Percentiles rank a stretch among this genome's conserved stretches.
These are phyloP conservation scores for Varanus salvator DNA, from an alignment of 2,113 vertebrate species.

Conservation along the genomic window DNA sequence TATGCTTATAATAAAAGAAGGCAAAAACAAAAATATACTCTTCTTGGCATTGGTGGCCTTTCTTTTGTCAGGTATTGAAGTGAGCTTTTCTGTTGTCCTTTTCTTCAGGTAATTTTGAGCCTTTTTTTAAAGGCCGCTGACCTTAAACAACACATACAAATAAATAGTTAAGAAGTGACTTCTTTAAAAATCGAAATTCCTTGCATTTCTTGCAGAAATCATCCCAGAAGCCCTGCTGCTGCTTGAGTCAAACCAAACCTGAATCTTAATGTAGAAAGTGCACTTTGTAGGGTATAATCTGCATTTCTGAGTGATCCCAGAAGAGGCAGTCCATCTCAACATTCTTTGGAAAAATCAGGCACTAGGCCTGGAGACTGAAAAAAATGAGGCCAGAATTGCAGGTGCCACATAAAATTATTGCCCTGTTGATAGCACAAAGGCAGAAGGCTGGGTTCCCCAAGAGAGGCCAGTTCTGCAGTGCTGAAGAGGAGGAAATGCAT, in stretches of 20 bases:
- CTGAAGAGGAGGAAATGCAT: too few relatives aligned
- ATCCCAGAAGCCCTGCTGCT: background rate
- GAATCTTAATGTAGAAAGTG: background rate
- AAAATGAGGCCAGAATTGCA: background rate
- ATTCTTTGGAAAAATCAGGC: background rate
- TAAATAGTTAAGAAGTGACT: background rate
- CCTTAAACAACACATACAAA: background rate
- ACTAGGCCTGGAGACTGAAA: background rate
- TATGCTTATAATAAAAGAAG: slow-evolving; percentile 27
- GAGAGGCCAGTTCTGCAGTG: too few relatives aligned
- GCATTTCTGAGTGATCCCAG: background rate
- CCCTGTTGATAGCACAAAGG: background rate
- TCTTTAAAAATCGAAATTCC: background rate
- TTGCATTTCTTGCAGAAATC: background rate
- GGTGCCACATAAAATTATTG: background rate
- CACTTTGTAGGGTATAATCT: background rate
- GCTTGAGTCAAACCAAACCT: background rate
- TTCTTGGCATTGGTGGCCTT: slow-evolving; percentile 25
- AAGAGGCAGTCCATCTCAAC: background rate
- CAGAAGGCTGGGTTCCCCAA: background rate
- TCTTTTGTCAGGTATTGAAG: background rate
- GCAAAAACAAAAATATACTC: slow-evolving; percentile 11
- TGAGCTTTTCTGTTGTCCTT: background rate
- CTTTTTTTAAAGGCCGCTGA: background rate
- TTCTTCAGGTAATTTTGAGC: background rate